Evolutionary conservation across 2,888 invertebrate genomes (phyloP), one percentile per base, ranked within the genome.

Genomic region (Clepsis dumicolana): DNA sequence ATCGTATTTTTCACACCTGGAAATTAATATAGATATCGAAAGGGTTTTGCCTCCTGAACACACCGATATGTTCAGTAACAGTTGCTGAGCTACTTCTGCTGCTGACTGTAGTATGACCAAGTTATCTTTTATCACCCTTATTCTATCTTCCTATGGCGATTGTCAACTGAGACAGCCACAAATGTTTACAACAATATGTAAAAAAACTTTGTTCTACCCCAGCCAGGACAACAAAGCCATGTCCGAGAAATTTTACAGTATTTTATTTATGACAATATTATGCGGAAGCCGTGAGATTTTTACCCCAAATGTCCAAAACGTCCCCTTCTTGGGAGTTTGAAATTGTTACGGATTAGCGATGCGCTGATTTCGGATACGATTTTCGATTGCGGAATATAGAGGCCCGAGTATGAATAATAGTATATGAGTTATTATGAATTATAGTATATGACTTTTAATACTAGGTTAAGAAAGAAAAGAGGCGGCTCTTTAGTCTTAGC

Each of bases 201-300:
- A 57, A 57, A 57, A 57, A 2, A 1, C 25, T 50, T 64, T 62
- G 41, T 64, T 66, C 62, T 71, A 68, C 76, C 72, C 65, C 66
- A 53, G 71, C 77, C 76, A 70, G 59, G 54, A 44, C 50, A 60
- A 72, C 72, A 74, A 78, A 74, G 64, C 75, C 79, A 75, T 80
- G 88, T 87, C 87, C 84, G 82, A 86, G 87, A 82, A 86, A 87
- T 88, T 91, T 90, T 89, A 87, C 88, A 89, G 82, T 83, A 88
- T 90, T 89, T 91, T 92, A 91, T 93, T 92, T 92, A 91, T 92
- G 85, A 89, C 82, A 32, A 82, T 88, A 91, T 92, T 93, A 92
- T 90, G 88, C 91, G 83, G 83, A 72, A 76, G 79, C 81, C 90
- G 90, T 91, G 92, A 89, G 91, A 91, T 89, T 79, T 74, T 73